Base-by-base conservation (phyloP, 2,113 vertebrate species). In the Syngnathus typhle region DNA sequence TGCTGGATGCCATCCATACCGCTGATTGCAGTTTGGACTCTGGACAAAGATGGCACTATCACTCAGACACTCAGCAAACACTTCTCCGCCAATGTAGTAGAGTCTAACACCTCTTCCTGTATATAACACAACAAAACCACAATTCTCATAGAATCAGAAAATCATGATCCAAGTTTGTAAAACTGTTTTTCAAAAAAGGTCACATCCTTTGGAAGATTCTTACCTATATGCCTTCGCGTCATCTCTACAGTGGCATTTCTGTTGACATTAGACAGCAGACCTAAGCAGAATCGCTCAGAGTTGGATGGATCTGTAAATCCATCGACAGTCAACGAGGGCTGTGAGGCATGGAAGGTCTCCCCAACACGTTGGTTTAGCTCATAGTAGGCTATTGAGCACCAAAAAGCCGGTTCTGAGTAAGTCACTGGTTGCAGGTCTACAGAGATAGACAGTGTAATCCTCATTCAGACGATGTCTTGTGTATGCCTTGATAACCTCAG, bases 31-130 rank as follows among this genome's bases (percentile, higher is more conserved):
- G 83, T 98, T 98, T 77, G 96, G 97, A 91, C 96, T 98, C 90
- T 98, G 97, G 72, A 99, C 97, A 81, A 99, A 99, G 87, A 99
- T 99, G 19, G 97, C 97, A 15, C 97, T 99, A 81, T 99, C 97
- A 52, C 97, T 99, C 58, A 99, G 89, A 92, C 97, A 99, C 93
- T 99, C 97, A 0, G 97, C 97, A 91, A 99, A 98, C 74, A 99
- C 96, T 77, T 99, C 97, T 32, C 97, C 97, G 0, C 97, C 97
- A 36, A 99, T 99, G 89, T 99, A 99, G 84, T 98, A 99, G 9
- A 99, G 93, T 74, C 97, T 88, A 21, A 99, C 97, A 78, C 97
- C 97, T 87, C 97, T 93, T 73, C 97, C 97, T 99, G 84, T 11
- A 55, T 75, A 69, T 10, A 72, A 10, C 81, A 19, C 44, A 16